Base-by-base conservation (phyloP, 2,888 invertebrate genomes). In the Agrypnus murinus region DNA sequence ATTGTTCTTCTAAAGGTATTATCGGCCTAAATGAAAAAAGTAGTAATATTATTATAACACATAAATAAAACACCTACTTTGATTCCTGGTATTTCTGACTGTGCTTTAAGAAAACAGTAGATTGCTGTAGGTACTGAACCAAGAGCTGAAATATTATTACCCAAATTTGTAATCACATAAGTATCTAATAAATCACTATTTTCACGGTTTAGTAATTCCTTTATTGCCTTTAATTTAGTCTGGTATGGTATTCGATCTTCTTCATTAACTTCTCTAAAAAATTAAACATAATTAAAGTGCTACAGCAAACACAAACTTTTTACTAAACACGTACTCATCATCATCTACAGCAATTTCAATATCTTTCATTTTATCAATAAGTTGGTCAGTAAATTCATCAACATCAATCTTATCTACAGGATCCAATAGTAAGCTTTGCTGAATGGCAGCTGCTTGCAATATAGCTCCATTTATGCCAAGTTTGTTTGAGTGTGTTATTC, bases 101-200 rank as follows among this genome's bases (percentile, higher is more conserved):
- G 86, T 4, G 90, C 88, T 75, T 86, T 85, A 31, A 93, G 83
- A 80, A 92, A 93, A 77, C 91, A 90, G 82, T 89, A 93, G 74
- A 93, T 88, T 14, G 93, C 92, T 17, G 92, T 91, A 2, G 93
- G 92, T 7, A 93, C 92, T 0, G 93, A 92, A 73, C 88, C 87
- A n/a, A 91, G 79, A 0, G 93, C 93, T 45, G 88, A 84, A 4
- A 92, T 87, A 68, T 87, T 86, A 80, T 89, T 90, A 3, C 93
- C 93, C 75, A 91, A 80, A 43, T 82, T 79, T 32, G 87, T 83
- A 53, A 88, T 85, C 10, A 92, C 87, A 76, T 88, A 87, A 48
- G 87, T 86, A 59, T 87, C 84, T 1, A 84, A 82, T 14, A 85
- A 85, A 19, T 85, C 80, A 7, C 81, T 81, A 7, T 86, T 82